Percentiles rank a stretch among this genome's conserved stretches.
phyloP scores from a whole-genome alignment of 1,140 invertebrate species.

The Dendroctonus valens region DNA sequence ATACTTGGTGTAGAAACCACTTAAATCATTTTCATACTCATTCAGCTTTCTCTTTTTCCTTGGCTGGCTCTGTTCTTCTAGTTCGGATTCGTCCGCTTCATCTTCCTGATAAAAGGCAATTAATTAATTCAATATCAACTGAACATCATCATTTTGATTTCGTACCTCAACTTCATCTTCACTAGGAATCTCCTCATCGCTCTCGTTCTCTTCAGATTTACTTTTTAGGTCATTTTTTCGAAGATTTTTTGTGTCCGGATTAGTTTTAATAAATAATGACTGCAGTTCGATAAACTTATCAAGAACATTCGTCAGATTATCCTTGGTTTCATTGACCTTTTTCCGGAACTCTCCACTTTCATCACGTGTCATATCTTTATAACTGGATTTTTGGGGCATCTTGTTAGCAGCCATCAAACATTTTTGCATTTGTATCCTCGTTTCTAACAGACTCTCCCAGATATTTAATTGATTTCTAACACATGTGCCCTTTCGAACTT shows the following conservation, averaged over 20 bases:
- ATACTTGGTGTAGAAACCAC: slow-evolving; percentile 64
- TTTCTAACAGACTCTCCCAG: slow-evolving; percentile 81
- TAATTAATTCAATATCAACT: not conserved
- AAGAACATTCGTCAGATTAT: slow-evolving; percentile 59
- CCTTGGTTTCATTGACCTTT: slow-evolving; percentile 54
- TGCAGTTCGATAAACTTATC: slow-evolving; percentile 66
- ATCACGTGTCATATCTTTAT: slow-evolving; percentile 49
- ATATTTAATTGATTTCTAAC: slow-evolving; percentile 73
- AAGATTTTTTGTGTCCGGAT: slow-evolving; percentile 62
- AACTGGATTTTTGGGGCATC: slow-evolving; percentile 65
- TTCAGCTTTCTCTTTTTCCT: slow-evolving; percentile 61
- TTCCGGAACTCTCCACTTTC: slow-evolving; percentile 55
- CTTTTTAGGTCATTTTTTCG: slow-evolving; percentile 36
- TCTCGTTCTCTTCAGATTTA: slow-evolving; percentile 45
- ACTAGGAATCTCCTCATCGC: slow-evolving; percentile 55
- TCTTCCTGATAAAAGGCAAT: slow-evolving; percentile 40
- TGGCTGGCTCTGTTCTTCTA: slow-evolving; percentile 45
- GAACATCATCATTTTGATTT: not conserved
- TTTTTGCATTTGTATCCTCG: slow-evolving; percentile 83
- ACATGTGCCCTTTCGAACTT: slow-evolving; percentile 69
- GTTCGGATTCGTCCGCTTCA: slow-evolving; percentile 46
- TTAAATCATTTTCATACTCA: slow-evolving; percentile 64
- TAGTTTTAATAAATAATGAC: slow-evolving; percentile 59
- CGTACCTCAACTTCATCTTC: slow-evolving; percentile 46
- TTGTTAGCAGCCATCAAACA: slow-evolving; percentile 70